A percentile compares a stretch with the other conserved stretches of the same genome.
These are phyloP conservation scores for Chrysolina americana DNA, from an alignment of 2,888 invertebrate genomes.

Conservation along the genomic window DNA sequence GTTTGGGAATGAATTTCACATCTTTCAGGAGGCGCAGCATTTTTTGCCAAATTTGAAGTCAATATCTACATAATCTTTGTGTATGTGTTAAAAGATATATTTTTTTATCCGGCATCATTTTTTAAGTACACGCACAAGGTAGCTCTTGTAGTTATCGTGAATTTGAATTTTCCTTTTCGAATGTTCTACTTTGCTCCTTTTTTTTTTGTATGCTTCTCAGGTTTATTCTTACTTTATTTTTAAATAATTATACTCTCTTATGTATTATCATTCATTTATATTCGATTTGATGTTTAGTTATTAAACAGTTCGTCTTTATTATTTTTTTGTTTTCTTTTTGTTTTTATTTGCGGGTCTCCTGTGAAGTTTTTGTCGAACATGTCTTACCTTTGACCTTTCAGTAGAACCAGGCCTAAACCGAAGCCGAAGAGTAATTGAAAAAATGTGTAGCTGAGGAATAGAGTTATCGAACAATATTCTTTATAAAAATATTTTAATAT, in stretches of 20 bases:
- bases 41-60: conserved; percentile 80
- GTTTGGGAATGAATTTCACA: conserved; percentile 18
- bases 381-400: conserved; percentile 17
- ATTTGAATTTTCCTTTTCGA: conserved; percentile 46
- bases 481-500: conserved; percentile 36
- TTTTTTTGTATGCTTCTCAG: conserved; percentile 49
- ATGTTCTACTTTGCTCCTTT: conserved; percentile 41
- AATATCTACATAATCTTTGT: conserved; percentile 72
- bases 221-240: conserved; percentile 45
- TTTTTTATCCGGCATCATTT: conserved; percentile 64
- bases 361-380: conserved; percentile 45
- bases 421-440: conserved; percentile 1
- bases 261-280: conserved; percentile 57
- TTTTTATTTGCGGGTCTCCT: conserved; percentile 52
- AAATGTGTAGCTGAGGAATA: conserved; percentile 1
- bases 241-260: conserved; percentile 53
- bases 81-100: conserved; percentile 73
- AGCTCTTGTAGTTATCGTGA: conserved; percentile 56
- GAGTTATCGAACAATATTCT: conserved; percentile 18
- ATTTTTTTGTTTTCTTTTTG: conserved; percentile 57
- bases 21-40: conserved; percentile 61
- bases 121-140: conserved; percentile 64
- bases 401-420: not conserved
- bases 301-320: conserved; percentile 59
- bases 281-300: conserved; percentile 57